These are phyloP conservation scores for Microctenopoma stevenorrisi DNA, from an alignment of 2,797 vertebrate species.

Conservation along the genomic window DNA sequence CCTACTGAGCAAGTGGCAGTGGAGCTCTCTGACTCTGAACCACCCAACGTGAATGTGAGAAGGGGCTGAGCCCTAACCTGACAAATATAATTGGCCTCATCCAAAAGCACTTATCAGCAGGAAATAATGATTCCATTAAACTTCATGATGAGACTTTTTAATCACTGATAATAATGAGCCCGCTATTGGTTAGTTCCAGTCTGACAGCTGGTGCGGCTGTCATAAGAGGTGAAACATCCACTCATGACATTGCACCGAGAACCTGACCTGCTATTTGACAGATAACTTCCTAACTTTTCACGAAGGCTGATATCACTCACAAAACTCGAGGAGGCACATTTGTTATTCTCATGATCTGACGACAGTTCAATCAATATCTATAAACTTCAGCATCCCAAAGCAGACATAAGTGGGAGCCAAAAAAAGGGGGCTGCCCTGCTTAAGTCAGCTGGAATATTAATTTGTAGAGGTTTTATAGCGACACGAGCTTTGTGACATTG, in stretches of 20 bases:
- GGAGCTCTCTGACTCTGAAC: constrained; percentile 29
- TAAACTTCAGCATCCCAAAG: constrained; percentile 39
- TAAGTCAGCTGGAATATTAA: constrained; percentile 21
- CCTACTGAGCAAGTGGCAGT: constrained; percentile 13
- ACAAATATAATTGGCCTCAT: constrained; percentile 67
- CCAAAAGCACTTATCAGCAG: constrained; percentile 62
- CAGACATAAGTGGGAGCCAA: constrained; percentile 25
- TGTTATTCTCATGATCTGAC: constrained; percentile 56
- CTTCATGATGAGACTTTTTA: constrained; percentile 62
- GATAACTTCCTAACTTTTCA: constrained; percentile 53
- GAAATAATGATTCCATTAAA: constrained; percentile 65
- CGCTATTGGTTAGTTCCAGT: constrained; percentile 56
- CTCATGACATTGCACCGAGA: constrained; percentile 16
- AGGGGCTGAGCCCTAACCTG: constrained; percentile 38
- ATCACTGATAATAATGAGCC: constrained; percentile 67
- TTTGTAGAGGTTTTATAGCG: constrained; percentile 27
- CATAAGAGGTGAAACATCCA: constrained; percentile 68
- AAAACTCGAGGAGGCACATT: constrained; percentile 40
- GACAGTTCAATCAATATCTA: constrained; percentile 57
- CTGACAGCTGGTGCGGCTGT: constrained; percentile 57
- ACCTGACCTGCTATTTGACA: constrained; percentile 46
- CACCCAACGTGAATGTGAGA: constrained; percentile 23
- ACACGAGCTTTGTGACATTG: constrained; percentile 51
- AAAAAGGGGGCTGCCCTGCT: constrained; percentile 20
- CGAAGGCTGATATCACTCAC: constrained; percentile 27